phyloP scores from a whole-genome alignment of 2,113 vertebrate genomes.

The Narcine bancroftii region DNA sequence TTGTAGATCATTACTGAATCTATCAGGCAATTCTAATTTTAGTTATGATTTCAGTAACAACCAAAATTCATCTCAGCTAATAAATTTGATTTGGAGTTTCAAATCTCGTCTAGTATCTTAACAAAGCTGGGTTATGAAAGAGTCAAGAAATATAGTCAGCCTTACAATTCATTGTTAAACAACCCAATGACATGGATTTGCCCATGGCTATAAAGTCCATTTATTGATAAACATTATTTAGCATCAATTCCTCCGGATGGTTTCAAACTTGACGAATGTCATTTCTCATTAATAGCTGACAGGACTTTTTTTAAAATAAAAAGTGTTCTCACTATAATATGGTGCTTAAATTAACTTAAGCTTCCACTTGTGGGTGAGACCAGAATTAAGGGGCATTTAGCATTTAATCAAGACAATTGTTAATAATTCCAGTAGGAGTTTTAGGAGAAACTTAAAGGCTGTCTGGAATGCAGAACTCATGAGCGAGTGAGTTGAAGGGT shows the following conservation, averaged over 20 bases:
- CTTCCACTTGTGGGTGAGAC: background rate
- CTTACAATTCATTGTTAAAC: background rate
- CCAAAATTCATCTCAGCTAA: background rate
- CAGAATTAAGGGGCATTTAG: no score
- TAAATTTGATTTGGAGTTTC: background rate
- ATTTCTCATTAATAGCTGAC: background rate
- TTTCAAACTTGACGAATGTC: background rate
- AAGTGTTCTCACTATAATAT: background rate
- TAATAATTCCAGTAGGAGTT: no score
- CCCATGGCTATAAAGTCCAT: background rate
- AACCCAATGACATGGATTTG: background rate
- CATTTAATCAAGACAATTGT: no score
- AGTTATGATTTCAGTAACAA: background rate
- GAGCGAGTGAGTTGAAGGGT: no score
- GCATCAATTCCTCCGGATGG: background rate
- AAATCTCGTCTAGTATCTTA: background rate
- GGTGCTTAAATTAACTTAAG: conserved; percentile 2
- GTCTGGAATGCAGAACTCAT: background rate
- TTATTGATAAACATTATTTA: background rate
- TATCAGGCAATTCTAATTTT: background rate
- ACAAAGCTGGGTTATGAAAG: background rate
- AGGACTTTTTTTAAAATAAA: background rate
- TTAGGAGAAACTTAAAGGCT: background rate
- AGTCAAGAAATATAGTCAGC: background rate
- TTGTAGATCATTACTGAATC: background rate